A percentile compares a stretch with the other conserved stretches of the same genome.
These are phyloP conservation scores for Erpobdella octoculata DNA, from an alignment of 2,888 invertebrate genomes.

Conservation along the genomic window DNA sequence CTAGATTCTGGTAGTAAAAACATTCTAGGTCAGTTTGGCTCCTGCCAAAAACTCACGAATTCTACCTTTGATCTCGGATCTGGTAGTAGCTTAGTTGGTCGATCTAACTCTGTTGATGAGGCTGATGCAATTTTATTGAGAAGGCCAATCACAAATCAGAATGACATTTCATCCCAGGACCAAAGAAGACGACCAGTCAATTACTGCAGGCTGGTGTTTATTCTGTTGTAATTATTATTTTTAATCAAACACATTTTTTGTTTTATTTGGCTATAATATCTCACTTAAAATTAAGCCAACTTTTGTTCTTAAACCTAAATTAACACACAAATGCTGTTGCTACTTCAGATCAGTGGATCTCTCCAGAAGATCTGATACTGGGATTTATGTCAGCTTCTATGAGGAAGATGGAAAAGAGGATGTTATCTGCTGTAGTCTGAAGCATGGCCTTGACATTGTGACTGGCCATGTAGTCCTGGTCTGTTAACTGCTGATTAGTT, in stretches of 20 bases:
- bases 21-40: too few relatives aligned
- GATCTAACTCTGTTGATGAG: too few relatives aligned
- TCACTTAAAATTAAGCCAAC: too few relatives aligned
- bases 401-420: constrained; percentile 54
- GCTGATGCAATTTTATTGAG: too few relatives aligned
- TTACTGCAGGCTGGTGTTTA: too few relatives aligned
- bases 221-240: background rate
- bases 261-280: background rate
- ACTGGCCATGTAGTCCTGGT: constrained; percentile 29
- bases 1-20: too few relatives aligned
- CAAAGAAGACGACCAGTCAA: background rate
- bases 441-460: constrained; percentile 52
- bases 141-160: too few relatives aligned
- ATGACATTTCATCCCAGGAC: background rate
- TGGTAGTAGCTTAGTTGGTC: too few relatives aligned
- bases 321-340: background rate
- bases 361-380: background rate
- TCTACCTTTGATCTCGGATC: too few relatives aligned
- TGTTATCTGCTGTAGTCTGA: constrained; percentile 83
- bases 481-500: background rate
- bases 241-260: background rate
- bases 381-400: background rate
- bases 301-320: background rate
- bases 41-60: too few relatives aligned
- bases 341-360: background rate